Evolutionary conservation across 2,113 vertebrate species (phyloP).

Genomic region (Gracilinanus agilis): DNA sequence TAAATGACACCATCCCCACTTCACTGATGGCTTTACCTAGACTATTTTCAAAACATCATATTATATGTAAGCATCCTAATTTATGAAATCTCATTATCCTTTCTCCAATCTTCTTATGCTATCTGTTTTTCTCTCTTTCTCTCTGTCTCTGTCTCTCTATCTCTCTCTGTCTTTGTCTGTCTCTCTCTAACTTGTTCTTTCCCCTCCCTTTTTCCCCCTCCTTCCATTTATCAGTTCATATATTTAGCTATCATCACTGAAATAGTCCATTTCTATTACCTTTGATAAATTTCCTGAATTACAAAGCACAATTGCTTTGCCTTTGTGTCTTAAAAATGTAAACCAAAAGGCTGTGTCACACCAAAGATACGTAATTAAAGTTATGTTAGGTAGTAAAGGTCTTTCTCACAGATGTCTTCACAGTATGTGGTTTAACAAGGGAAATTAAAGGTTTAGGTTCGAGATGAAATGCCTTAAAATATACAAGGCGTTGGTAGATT

Average conservation of each 20-base stretch:
- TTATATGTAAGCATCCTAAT: neutral
- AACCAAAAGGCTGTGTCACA: neutral
- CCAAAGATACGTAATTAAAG: conserved; percentile 7
- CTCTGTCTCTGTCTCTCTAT: no score
- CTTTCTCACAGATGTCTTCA: conserved; percentile 35
- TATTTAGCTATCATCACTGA: neutral
- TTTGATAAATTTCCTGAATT: conserved; percentile 9
- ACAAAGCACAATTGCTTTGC: conserved; percentile 25
- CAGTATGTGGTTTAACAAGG: conserved; percentile 46
- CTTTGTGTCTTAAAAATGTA: conserved; percentile 38
- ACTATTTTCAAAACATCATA: neutral
- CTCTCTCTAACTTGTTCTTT: neutral
- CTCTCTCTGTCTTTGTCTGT: no score
- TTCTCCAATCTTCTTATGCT: neutral
- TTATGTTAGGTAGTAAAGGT: conserved; percentile 16
- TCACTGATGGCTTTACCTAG: neutral
- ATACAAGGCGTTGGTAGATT: conserved; percentile 20
- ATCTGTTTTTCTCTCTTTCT: neutral
- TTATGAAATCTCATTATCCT: neutral
- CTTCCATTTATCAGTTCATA: neutral
- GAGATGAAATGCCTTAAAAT: conserved; percentile 33
- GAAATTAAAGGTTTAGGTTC: conserved; percentile 56
- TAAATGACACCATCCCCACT: neutral
- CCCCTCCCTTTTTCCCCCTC: neutral
- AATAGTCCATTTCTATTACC: neutral